Base-by-base conservation (phyloP, 2,797 vertebrate species). In the Pseudomugil tenellus region DNA sequence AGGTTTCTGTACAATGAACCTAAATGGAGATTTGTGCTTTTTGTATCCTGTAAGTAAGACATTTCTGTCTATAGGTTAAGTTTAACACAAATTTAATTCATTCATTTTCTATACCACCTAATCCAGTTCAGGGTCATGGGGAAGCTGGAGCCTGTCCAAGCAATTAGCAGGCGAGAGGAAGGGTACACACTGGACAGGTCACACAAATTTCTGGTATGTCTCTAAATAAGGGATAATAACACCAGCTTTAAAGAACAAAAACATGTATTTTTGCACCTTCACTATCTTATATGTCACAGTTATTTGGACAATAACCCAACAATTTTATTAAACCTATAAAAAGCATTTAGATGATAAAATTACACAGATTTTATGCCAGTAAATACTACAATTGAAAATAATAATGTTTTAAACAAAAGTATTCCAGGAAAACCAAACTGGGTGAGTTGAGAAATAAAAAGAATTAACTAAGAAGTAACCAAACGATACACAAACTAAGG, bases 1-100 rank as follows among this genome's bases (percentile, higher is more conserved):
- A 95, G 95, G 95, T 94, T 96, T 94, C 93, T 94, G 94, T 95
- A 95, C 94, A 96, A 96, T 96, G 95, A n/a, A n/a, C n/a, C n/a
- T n/a, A n/a, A n/a, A n/a, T n/a, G n/a, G n/a, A n/a, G n/a, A n/a
- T n/a, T n/a, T n/a, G n/a, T n/a, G n/a, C n/a, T 31, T 77, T 58
- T 53, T 74, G 21, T 6, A 31, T 31, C 29, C 21, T 53, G 25
- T 58, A 13, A 67, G 14, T 26, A 70, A 48, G 34, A 72, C 43
- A 48, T 12, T 74, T 67, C 64, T 19, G 63, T 53, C 71, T 70
- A 37, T 87, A 74, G 77, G 80, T 67, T 65, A 65, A 87, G 76
- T 81, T 88, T 67, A 72, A 84, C 79, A 76, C 43, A 16, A 67
- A 19, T 79, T 41, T 4, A 31, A 60, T 29, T 29, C 29, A 29